Conservation (phyloP, 2,888 invertebrate genomes). For the Poecilobothrus nobilitatus region DNA sequence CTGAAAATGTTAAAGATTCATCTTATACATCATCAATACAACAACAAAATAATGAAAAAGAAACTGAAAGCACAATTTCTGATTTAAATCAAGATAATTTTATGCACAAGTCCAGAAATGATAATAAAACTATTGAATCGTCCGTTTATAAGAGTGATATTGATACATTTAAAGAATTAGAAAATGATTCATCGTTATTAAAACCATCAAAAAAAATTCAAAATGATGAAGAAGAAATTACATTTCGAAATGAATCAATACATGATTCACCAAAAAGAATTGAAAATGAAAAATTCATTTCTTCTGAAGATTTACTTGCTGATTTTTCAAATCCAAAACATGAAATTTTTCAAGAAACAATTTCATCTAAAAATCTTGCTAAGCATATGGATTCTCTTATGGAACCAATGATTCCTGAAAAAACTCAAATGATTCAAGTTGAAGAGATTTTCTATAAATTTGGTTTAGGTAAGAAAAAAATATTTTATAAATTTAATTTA, state of each 20-base stretch:
- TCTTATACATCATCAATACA: neutral
- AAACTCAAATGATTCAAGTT: constrained; percentile 43
- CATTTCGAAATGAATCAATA: neutral
- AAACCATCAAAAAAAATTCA: neutral
- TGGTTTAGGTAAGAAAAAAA: constrained; percentile 56
- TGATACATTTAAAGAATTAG: neutral
- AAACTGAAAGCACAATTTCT: neutral
- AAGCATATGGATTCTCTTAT: constrained; percentile 18
- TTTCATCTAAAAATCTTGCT: constrained; percentile 11
- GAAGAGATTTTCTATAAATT: constrained; percentile 58
- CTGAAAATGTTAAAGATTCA: neutral
- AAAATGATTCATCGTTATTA: neutral
- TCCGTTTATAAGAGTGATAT: neutral
- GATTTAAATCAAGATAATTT: neutral
- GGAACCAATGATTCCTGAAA: constrained; percentile 30
- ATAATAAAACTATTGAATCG: too few species aligned
- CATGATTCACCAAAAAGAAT: neutral
- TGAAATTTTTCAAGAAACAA: constrained; percentile 25
- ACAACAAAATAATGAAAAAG: neutral
- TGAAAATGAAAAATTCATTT: constrained; percentile 43
- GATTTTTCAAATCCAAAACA: constrained; percentile 38
- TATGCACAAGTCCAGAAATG: neutral
- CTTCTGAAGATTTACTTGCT: constrained; percentile 41
- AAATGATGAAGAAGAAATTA: neutral
- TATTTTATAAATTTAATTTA: neutral